These are phyloP conservation scores for Linepithema humile DNA, from an alignment of 1,140 invertebrate genomes.

Conservation along the genomic window DNA sequence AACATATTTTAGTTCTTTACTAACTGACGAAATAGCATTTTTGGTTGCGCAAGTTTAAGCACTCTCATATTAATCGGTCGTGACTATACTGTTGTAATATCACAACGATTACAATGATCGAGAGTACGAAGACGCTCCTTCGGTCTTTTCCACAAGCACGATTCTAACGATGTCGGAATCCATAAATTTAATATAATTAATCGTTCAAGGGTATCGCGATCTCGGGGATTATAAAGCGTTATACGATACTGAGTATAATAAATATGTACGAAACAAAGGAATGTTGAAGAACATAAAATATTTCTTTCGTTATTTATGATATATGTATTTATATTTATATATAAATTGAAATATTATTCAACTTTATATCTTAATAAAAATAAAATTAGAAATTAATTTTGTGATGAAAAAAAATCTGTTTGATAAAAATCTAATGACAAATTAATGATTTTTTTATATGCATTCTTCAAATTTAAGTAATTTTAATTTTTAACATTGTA, in stretches of 20 bases:
- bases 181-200: slow-evolving; percentile 43
- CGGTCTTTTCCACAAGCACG: background rate
- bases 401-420: background rate
- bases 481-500: background rate
- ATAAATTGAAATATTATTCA: background rate
- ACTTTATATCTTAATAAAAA: background rate
- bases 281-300: background rate
- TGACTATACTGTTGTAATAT: slow-evolving; percentile 40
- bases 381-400: background rate
- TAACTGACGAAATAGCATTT: slow-evolving; percentile 26
- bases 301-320: background rate
- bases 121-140: slow-evolving; percentile 31
- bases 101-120: slow-evolving; percentile 25
- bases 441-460: background rate
- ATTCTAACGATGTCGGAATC: slow-evolving; percentile 21
- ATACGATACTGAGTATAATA: background rate
- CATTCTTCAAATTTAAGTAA: background rate
- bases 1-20: slow-evolving; percentile 23
- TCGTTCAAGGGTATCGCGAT: slow-evolving; percentile 35
- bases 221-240: background rate
- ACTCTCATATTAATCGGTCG: slow-evolving; percentile 52
- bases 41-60: slow-evolving; percentile 44
- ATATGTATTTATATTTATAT: background rate
- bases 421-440: background rate
- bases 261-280: background rate